Percentiles rank a stretch among this genome's conserved stretches.
Evolutionary conservation across 2,113 vertebrate genomes (phyloP).

Genomic region (Talpa occidentalis): DNA sequence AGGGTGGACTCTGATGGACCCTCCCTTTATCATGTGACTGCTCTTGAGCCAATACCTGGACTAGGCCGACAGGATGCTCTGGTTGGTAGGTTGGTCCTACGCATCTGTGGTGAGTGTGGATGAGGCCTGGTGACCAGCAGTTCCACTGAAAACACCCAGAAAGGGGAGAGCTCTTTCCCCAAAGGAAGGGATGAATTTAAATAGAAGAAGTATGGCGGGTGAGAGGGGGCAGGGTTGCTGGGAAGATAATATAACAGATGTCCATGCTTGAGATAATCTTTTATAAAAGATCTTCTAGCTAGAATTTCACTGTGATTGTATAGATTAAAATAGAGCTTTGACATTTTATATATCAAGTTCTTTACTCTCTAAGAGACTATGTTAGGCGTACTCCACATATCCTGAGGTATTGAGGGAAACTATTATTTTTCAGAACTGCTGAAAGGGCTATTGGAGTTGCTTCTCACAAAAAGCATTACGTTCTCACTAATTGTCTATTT

Average conservation of each 20-base stretch:
- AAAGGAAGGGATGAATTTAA: neutral
- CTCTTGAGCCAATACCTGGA: neutral
- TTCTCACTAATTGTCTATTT: neutral
- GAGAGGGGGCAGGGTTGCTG: neutral
- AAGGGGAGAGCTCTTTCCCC: neutral
- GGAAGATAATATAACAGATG: neutral
- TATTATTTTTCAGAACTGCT: neutral
- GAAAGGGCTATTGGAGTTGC: neutral
- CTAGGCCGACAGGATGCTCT: neutral
- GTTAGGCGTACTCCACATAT: neutral
- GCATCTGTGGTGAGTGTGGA: neutral
- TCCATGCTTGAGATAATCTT: neutral
- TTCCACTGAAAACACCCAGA: conserved; percentile 10
- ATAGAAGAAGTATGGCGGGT: neutral
- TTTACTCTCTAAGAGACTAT: neutral
- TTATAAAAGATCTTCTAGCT: neutral
- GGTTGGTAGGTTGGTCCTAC: neutral
- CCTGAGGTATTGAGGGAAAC: neutral
- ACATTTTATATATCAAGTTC: neutral
- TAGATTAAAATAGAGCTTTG: neutral
- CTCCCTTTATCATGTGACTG: neutral
- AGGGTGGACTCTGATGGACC: neutral
- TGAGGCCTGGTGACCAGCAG: neutral
- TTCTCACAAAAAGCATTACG: neutral
- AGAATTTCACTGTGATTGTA: neutral